Base-by-base conservation (phyloP, 30 jellyfish, hydroid and myxozoan genomes). In the Cassiopea xamachana region DNA sequence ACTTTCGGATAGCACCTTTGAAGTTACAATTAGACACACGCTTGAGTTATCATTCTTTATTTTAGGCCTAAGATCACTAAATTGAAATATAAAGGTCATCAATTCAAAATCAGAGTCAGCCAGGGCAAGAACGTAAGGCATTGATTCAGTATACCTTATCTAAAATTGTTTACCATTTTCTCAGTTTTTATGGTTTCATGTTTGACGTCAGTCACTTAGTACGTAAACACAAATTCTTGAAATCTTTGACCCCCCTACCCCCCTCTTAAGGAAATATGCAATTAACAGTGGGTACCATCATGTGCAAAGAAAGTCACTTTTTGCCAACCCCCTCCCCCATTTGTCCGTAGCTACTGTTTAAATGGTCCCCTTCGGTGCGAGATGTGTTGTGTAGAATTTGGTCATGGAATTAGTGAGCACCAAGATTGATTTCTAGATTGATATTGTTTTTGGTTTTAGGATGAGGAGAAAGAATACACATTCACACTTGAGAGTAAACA, bases 51-150 rank as follows among this genome's bases (percentile, higher is more conserved):
- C 7, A 1, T 46, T 70, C 60, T 80, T 75, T 51, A 73, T 60
- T 70, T n/a, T 62, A 96, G 99, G 99, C 99, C 99, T 46, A 96
- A 96, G 79, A 96, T 96, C 48, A 96, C 98, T 2, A 96, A 96
- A 62, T 64, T 96, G 62, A 96, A 96, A 79, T 96, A 89, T 86
- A 96, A 96, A 78, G 97, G 98, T 15, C 89, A 90, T 75, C 82
- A 91, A 39, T 96, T 96, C 79, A 82, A 92, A 15, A 94, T 96
- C 59, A 74, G 99, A 46, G 99, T 98, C 1, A 96, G 85, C 62
- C 99, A 92, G 76, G 99, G 99, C 9, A 92, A 94, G 85, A 92
- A 92, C 79, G 99, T 96, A 85, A 89, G 98, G 50, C 74, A 3
- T 62, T 51, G 64, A 51, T 51, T 51, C 64, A 51, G 8, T 51